These are phyloP conservation scores for Ostrea edulis DNA, from an alignment of 1,140 invertebrate genomes.

Conservation along the genomic window DNA sequence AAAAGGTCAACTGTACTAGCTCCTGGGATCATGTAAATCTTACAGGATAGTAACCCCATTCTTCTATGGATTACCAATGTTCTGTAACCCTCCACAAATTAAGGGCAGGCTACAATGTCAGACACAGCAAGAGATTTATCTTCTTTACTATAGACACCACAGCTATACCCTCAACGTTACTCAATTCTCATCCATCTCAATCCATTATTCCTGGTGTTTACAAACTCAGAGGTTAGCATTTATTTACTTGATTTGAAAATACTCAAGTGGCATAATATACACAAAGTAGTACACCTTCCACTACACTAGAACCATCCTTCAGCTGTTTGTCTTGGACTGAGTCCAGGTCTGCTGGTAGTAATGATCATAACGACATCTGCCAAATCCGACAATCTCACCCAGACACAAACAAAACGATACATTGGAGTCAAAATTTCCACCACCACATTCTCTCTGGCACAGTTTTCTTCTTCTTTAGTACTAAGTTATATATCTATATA, in stretches of 20 bases:
- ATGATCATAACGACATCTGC: neutral
- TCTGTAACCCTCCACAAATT: too few relatives aligned
- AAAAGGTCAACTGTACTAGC: too few relatives aligned
- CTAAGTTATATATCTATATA: too few relatives aligned
- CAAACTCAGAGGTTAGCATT: constrained; percentile 21
- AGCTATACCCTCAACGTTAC: neutral
- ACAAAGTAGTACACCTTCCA: neutral
- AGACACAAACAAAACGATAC: constrained; percentile 29
- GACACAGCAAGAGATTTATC: neutral
- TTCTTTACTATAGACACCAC: constrained; percentile 12
- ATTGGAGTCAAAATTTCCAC: neutral
- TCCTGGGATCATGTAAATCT: too few relatives aligned
- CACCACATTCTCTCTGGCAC: neutral
- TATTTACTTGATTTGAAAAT: constrained; percentile 31
- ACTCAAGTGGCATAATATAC: neutral
- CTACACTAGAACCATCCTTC: neutral
- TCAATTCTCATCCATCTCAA: constrained; percentile 24
- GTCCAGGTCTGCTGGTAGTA: neutral
- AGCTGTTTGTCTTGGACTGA: constrained; percentile 4
- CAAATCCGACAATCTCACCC: neutral
- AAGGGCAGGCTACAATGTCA: neutral
- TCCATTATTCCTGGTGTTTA: constrained; percentile 17
- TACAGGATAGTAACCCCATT: too few relatives aligned
- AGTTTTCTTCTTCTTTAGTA: neutral
- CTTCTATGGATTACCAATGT: too few relatives aligned